A percentile compares a stretch with the other conserved stretches of the same genome.
phyloP scores from a whole-genome alignment of 2,888 invertebrate species.

The Anoplius nigerrimus region DNA sequence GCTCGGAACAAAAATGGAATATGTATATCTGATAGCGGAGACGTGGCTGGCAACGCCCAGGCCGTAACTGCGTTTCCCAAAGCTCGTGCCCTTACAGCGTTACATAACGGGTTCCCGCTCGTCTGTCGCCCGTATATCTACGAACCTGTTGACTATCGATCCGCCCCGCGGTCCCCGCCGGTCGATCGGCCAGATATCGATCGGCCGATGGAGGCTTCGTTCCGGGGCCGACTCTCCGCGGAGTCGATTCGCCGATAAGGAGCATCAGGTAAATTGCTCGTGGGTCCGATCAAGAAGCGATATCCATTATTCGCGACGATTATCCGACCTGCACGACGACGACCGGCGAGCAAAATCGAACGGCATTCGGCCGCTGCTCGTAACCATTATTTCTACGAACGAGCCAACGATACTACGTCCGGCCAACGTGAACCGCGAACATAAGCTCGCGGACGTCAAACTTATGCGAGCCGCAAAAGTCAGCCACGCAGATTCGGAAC shows the following conservation, averaged over 20 bases:
- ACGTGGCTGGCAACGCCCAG: too few species aligned
- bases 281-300: background rate
- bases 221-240: background rate
- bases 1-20: too few species aligned
- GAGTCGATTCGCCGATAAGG: constrained; percentile 8
- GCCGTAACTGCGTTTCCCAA: too few species aligned
- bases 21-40: too few species aligned
- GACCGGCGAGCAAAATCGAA: constrained; percentile 13
- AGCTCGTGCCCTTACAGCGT: too few species aligned
- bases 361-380: constrained; percentile 12
- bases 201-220: background rate
- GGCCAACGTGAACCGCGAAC: background rate
- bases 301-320: constrained; percentile 26
- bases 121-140: too few species aligned
- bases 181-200: constrained; percentile 3
- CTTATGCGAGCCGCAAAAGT: too few species aligned
- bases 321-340: background rate
- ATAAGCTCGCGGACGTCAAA: background rate
- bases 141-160: too few species aligned
- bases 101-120: too few species aligned
- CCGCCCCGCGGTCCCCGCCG: background rate
- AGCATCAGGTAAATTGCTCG: constrained; percentile 22
- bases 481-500: too few species aligned
- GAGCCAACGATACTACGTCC: background rate
- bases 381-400: constrained; percentile 15